Evolutionary conservation across 2,113 vertebrate species (phyloP), one percentile per base, ranked within the genome.

Genomic region (Microtus richardsoni): DNA sequence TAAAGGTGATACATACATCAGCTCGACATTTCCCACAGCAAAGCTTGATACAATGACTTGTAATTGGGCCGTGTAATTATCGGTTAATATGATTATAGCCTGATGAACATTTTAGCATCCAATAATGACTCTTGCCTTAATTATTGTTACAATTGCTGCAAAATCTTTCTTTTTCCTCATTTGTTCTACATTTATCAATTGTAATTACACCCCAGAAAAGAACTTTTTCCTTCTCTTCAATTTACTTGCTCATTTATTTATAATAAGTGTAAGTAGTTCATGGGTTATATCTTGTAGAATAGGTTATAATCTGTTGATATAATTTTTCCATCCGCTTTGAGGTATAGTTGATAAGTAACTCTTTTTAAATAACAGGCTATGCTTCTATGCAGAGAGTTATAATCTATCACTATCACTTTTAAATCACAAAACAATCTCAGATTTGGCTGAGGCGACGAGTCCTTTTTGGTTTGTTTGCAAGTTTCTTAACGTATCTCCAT

Each of bases 31-130:
- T 58, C 26, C 28, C 30, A 64, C 10, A 89, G 44, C 70, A 66
- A 91, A 89, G 39, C 66, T 89, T 82, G 28, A 79, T 74, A 64
- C 7, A 10, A 9, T 47, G 7, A 47, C 47, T 47, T 47, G 47
- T 12, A 94, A 13, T 44, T 86, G 33, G 33, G 88, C 64, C 74
- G 16, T 87, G 36, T 66, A 87, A 77, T 71, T 66, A 83, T 89
- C 77, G 41, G 41, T 95, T 60, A 95, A 93, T 41, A 41, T 86
- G 22, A 91, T 82, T 84, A 93, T n/a, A 94, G n/a, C 14, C 11
- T 9, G 70, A 77, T 85, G 33, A 93, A 94, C 91, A 1, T 80
- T 87, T 93, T 90, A 80, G 5, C n/a, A 87, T 75, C 41, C 77
- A 52, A 28, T 84, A 19, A 52, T 77, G 79, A 84, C 75, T 60